Evolutionary conservation across 2,113 vertebrate species (phyloP), one percentile per base, ranked within the genome.

Genomic region (Heterotis niloticus): DNA sequence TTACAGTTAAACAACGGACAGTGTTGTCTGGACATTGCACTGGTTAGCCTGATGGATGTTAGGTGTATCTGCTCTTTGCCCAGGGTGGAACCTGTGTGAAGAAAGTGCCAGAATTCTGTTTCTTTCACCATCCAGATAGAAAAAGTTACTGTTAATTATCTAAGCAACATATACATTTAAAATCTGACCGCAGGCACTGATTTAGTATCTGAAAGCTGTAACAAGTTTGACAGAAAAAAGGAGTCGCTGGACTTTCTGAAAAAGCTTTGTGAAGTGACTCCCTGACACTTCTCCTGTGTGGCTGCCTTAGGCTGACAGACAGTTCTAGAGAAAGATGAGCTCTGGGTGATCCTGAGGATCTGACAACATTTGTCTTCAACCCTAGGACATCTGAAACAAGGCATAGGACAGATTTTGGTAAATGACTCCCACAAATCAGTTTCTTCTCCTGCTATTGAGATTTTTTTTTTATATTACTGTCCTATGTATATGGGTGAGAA

Each of bases 21-120:
- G 5, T 34, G 1, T 20, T 16, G 83, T 87, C 86, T 84, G 88
- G 84, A 85, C 86, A 23, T 78, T 57, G 66, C 77, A 83, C 76
- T 52, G 72, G 54, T 24, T 44, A 64, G 74, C 79, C 83, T 72
- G 80, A 79, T 83, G 83, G 71, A 16, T 83, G n/a, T 78, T 5
- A 20, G 69, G 68, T 82, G 78, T 85, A 84, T 82, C 74, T 4
- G 5, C 16, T 34, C 14, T 10, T 17, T 44, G 14, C 29, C 34
- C 3, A 10, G 68, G 17, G 34, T 44, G 64, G 64, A 17, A n/a
- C 10, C 20, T 9, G 14, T 10, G 24, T 20, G 51, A 34, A 18
- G 26, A 69, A 70, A 70, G 28, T 70, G 68, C 34, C n/a, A 66
- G 10, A n/a, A 66, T 66, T 9, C 11, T 20, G 12, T 66, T 66